Evolutionary conservation across 2,888 invertebrate species (phyloP).

Genomic region (Resseliella maxima): DNA sequence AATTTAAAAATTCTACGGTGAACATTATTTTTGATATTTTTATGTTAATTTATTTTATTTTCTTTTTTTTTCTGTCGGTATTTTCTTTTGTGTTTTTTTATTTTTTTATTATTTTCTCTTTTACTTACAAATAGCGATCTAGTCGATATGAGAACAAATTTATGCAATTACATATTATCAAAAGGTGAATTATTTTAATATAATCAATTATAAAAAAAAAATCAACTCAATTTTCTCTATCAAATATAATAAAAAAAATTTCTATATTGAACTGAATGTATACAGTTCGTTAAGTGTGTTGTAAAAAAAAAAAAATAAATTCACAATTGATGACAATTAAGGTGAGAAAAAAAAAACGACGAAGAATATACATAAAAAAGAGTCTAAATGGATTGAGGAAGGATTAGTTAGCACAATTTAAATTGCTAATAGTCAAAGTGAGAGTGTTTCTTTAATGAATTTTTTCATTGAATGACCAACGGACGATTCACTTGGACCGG

Average conservation of each 20-base stretch:
- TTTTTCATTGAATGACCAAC: slow-evolving; percentile 91
- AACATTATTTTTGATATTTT: slow-evolving; percentile 26
- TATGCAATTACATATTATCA: neutral
- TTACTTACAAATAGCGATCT: slow-evolving; percentile 32
- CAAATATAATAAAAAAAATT: neutral
- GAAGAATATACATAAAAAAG: too few relatives aligned
- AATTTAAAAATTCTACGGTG: slow-evolving; percentile 3
- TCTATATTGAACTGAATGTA: neutral
- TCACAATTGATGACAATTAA: neutral
- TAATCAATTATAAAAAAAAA: neutral
- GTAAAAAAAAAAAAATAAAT: neutral
- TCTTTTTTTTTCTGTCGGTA: too few relatives aligned
- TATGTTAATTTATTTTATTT: too few relatives aligned
- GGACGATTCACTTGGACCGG: slow-evolving; percentile 81
- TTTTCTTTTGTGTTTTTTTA: neutral
- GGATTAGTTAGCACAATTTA: slow-evolving; percentile 37
- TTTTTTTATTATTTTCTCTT: neutral
- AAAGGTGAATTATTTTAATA: neutral
- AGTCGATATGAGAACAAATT: slow-evolving; percentile 42
- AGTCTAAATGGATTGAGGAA: neutral
- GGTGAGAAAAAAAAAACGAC: neutral
- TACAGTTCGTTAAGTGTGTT: neutral
- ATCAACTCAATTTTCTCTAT: neutral
- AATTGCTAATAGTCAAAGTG: slow-evolving; percentile 72
- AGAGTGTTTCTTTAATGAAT: slow-evolving; percentile 85